phyloP scores from a whole-genome alignment of 2,888 invertebrate species.

The Gandaritis pyraliata region DNA sequence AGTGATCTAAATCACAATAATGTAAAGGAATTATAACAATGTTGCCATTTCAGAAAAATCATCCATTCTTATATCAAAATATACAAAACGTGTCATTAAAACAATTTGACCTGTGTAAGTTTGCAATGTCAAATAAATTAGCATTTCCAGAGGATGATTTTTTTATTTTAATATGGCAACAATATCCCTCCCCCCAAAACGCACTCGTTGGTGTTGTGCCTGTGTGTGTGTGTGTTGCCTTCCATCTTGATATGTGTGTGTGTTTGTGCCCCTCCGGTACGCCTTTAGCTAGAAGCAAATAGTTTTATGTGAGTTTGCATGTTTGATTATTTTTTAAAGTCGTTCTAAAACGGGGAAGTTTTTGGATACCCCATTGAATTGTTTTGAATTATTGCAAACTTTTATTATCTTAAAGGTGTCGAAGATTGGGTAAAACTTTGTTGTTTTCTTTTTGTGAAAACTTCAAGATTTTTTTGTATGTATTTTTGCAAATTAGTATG shows the following conservation, averaged over 20 bases:
- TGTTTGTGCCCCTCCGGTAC: conserved; percentile 74
- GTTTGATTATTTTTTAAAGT: conserved; percentile 40
- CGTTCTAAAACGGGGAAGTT: conserved; percentile 17
- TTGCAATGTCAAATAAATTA: conserved; percentile 27
- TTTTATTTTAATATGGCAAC: conserved; percentile 65
- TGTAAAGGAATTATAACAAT: conserved; percentile 76
- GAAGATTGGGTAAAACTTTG: neutral
- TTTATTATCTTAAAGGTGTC: neutral
- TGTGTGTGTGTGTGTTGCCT: conserved; percentile 76
- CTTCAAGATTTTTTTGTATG: neutral
- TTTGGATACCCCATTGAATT: conserved; percentile 11
- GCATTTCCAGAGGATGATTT: conserved; percentile 47
- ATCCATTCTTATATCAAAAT: conserved; percentile 37
- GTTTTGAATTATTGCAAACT: neutral
- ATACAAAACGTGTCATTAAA: conserved; percentile 32
- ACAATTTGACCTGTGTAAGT: conserved; percentile 24
- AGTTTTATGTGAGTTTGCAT: conserved; percentile 73
- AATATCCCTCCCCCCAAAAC: conserved; percentile 48
- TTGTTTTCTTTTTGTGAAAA: neutral
- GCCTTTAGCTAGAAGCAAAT: conserved; percentile 83
- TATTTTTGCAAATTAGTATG: neutral
- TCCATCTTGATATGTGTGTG: conserved; percentile 83
- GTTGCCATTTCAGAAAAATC: conserved; percentile 63
- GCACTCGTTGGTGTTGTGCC: conserved; percentile 71
- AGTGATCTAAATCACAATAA: conserved; percentile 79